Evolutionary conservation across 2,797 vertebrate genomes (phyloP).

Genomic region (Harpagifer antarcticus): DNA sequence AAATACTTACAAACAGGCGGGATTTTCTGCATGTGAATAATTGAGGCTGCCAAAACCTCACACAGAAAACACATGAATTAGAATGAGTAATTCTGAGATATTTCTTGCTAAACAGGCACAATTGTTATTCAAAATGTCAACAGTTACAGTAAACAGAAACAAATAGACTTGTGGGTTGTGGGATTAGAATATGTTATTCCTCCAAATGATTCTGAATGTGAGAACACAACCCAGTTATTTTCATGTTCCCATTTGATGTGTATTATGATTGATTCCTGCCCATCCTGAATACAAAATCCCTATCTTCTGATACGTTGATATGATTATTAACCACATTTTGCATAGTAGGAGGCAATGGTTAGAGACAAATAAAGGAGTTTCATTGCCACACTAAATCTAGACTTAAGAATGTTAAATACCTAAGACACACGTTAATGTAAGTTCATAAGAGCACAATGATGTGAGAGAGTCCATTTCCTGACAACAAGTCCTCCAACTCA

Average conservation of each 20-base stretch:
- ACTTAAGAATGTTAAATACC: slow-evolving; percentile 54
- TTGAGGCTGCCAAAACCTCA: slow-evolving; percentile 15
- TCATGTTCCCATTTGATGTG: neutral
- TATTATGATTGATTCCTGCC: slow-evolving; percentile 40
- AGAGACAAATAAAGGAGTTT: slow-evolving; percentile 44
- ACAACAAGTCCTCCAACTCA: neutral
- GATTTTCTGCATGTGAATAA: slow-evolving; percentile 20
- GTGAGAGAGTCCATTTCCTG: slow-evolving; percentile 33
- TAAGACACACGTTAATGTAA: slow-evolving; percentile 18
- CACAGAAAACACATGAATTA: slow-evolving; percentile 35
- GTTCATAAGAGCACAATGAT: slow-evolving; percentile 26
- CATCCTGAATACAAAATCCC: slow-evolving; percentile 16
- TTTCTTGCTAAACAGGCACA: slow-evolving; percentile 5
- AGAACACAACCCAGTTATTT: neutral
- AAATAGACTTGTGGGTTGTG: slow-evolving; percentile 15
- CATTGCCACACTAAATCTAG: slow-evolving; percentile 62
- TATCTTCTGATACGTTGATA: slow-evolving; percentile 17
- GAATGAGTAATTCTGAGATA: slow-evolving; percentile 18
- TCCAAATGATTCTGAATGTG: slow-evolving; percentile 21
- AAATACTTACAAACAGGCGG: neutral
- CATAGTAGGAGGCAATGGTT: slow-evolving; percentile 24
- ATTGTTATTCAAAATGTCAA: slow-evolving; percentile 39
- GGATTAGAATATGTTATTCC: slow-evolving; percentile 26
- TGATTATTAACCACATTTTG: slow-evolving; percentile 43
- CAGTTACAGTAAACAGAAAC: slow-evolving; percentile 25